Evolutionary conservation across 2,888 invertebrate species (phyloP), one percentile per base, ranked within the genome.

Genomic region (Ellobium chinense): DNA sequence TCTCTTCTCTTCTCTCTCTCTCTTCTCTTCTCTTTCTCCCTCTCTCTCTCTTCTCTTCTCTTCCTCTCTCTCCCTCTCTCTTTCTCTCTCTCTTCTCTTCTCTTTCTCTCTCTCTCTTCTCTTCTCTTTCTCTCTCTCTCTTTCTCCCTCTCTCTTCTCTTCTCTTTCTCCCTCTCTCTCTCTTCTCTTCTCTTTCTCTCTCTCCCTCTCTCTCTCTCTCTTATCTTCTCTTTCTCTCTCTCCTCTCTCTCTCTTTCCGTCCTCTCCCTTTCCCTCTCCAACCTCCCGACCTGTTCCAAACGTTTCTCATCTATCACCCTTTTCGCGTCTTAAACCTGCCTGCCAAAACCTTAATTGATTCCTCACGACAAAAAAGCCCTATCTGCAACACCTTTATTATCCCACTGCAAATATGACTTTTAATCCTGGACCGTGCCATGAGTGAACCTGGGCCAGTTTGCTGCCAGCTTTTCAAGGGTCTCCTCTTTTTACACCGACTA

Each of bases 161-260:
- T 27, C 65, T 31, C 76, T 54, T 29, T 66, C 65, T 76, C 65
- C 66, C 66, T 54, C 76, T 66, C 76, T 66, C 34, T 65, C 18
- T 65, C 9, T 46, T 18, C 18, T 18, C 18, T 7, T 46, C 46
- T 46, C 18, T 46, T 7, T 46, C 46, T 46, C 46, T 46, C 46
- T 46, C 46, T 46, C 46, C 18, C 46, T 46, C 46, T 46, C 46
- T 46, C 46, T 46, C 46, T 46, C 46, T 46, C 46, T 46, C 46
- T 46, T 46, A 7, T 46, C 7, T 46, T 18, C 46, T 46, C 18
- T 46, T 18, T 18, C 46, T 46, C 46, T 46, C 46, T 18, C 18
- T 18, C 46, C 46, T 46, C 46, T 46, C 18, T 46, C 46, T 18
- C 46, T 46, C 46, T 46, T 18, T 46, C 46, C 18, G 7, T 46